These are phyloP conservation scores for Neolamprologus toae DNA, from an alignment of 2,113 vertebrate genomes.

Conservation along the genomic window DNA sequence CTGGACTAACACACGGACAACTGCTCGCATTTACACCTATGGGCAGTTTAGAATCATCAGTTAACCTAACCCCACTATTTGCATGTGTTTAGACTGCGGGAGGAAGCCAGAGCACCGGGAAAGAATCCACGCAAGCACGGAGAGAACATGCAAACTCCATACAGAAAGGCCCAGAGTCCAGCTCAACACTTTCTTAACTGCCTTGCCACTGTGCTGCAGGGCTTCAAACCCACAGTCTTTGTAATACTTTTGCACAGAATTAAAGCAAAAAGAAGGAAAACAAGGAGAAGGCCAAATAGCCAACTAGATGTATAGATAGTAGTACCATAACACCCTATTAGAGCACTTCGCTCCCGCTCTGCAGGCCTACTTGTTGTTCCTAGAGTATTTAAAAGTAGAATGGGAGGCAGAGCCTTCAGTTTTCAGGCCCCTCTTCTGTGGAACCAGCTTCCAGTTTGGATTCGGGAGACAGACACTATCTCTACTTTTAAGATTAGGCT, in stretches of 20 bases:
- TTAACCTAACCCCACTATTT: not conserved
- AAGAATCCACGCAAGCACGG: rapidly evolving
- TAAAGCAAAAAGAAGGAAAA: not conserved
- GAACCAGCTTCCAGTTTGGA: too few species aligned
- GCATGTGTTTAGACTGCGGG: not conserved
- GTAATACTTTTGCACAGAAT: not conserved
- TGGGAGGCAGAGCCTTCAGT: too few species aligned
- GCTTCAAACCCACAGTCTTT: not conserved
- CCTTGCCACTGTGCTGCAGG: not conserved
- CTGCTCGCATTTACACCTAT: not conserved
- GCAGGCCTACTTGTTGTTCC: too few species aligned
- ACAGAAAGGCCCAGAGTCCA: not conserved
- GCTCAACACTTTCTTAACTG: not conserved
- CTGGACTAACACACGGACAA: rapidly evolving
- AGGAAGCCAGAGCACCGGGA: rapidly evolving
- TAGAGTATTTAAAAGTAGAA: too few species aligned
- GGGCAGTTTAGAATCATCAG: not conserved
- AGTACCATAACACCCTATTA: too few species aligned
- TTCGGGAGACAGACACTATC: too few species aligned
- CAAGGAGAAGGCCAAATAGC: not conserved
- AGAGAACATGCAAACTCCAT: not conserved
- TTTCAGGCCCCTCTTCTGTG: too few species aligned
- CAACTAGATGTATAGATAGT: not conserved
- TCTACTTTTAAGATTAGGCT: too few species aligned
- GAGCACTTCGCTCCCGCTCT: too few species aligned